A percentile compares a stretch with the other conserved stretches of the same genome.
Conservation (phyloP, 2,113 vertebrate genomes). For the Mesocricetus auratus region DNA sequence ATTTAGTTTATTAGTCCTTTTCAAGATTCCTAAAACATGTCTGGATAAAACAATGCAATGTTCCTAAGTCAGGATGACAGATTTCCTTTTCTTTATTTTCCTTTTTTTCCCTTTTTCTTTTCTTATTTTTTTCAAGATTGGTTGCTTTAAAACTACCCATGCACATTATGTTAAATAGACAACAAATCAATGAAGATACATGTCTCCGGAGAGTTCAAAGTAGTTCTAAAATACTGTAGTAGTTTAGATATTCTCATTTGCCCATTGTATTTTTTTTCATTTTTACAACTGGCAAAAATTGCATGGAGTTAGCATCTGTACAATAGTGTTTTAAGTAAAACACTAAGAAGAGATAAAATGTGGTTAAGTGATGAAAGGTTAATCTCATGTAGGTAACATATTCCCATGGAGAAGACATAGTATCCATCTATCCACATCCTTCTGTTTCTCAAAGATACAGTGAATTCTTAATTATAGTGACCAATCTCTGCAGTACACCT, state of each 20-base stretch:
- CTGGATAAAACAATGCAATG: neutral
- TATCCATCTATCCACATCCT: neutral
- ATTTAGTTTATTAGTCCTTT: neutral
- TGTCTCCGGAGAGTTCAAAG: neutral
- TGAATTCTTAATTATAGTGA: neutral
- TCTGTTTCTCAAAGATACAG: neutral
- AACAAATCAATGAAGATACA: neutral
- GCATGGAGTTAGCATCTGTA: neutral
- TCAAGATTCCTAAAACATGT: neutral
- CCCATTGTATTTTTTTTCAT: neutral
- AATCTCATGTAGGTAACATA: no score
- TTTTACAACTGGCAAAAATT: neutral
- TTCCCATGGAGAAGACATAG: neutral
- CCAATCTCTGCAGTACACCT: no score
- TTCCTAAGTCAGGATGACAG: neutral
- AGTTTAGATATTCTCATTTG: neutral
- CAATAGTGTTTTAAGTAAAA: neutral
- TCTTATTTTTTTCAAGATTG: neutral
- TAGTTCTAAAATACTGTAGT: neutral
- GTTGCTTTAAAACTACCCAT: neutral
- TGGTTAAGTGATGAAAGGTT: neutral
- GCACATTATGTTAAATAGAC: neutral
- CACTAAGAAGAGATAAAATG: neutral
- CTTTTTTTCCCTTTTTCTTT: neutral
- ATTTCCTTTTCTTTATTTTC: no score